Percentiles rank a stretch among this genome's conserved stretches.
Conservation (phyloP, 1,140 invertebrate genomes). For the Centruroides sculpturatus region DNA sequence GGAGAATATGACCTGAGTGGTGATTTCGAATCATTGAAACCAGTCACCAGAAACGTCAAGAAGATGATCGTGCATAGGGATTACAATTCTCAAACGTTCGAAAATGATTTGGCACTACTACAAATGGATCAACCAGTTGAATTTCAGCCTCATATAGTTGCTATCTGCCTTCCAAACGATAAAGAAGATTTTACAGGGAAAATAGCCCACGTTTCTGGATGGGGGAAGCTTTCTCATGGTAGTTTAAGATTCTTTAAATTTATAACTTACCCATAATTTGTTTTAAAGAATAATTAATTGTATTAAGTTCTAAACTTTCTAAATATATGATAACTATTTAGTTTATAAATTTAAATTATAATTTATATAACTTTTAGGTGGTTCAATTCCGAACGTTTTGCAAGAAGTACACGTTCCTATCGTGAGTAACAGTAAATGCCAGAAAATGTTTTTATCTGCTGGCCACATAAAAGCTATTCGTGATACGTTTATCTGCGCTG, state of each 20-base stretch:
- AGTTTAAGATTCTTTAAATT: background rate
- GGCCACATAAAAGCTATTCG: slow-evolving; percentile 75
- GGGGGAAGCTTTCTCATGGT: slow-evolving; percentile 20
- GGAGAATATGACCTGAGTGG: slow-evolving; percentile 78
- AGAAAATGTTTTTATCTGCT: slow-evolving; percentile 82
- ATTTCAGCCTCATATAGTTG: slow-evolving; percentile 74
- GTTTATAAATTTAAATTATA: background rate
- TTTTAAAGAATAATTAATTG: no score
- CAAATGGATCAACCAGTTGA: slow-evolving; percentile 52
- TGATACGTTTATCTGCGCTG: slow-evolving; percentile 82
- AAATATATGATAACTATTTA: no score
- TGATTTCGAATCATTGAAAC: slow-evolving; percentile 56
- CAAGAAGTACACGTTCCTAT: slow-evolving; percentile 86
- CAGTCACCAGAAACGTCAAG: slow-evolving; percentile 64
- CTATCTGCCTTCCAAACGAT: slow-evolving; percentile 69
- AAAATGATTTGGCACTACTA: slow-evolving; percentile 62
- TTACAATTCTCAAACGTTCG: slow-evolving; percentile 43
- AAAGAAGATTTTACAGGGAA: slow-evolving; percentile 18
- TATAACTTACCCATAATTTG: no score
- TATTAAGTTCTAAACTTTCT: no score
- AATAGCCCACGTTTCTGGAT: slow-evolving; percentile 19
- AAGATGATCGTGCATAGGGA: slow-evolving; percentile 67
- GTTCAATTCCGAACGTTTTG: slow-evolving; percentile 69
- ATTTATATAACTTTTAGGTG: slow-evolving; percentile 36
- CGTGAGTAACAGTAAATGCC: slow-evolving; percentile 77